A percentile compares a stretch with the other conserved stretches of the same genome.
Conservation (phyloP, 2,888 invertebrate genomes). For the Nemurella pictetii region DNA sequence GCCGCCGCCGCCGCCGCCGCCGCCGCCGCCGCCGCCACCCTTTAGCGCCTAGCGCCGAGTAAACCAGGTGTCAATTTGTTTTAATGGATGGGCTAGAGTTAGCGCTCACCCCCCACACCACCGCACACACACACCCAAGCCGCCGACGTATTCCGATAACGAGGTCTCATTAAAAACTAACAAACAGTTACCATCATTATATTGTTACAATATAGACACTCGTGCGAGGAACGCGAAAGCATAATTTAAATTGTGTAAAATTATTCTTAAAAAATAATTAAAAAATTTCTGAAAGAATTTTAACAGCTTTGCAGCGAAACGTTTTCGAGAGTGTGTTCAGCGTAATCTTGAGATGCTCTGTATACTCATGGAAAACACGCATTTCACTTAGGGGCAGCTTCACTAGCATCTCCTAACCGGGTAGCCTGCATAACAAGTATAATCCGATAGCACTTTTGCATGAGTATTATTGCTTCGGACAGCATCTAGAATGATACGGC, state of each 20-base stretch:
- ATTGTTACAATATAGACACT: background rate
- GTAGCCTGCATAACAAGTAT: background rate
- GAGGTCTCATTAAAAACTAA: constrained; percentile 28
- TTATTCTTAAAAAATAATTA: background rate
- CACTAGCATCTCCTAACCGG: background rate
- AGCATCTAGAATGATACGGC: background rate
- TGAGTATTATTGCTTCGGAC: background rate
- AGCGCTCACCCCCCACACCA: constrained; percentile 3
- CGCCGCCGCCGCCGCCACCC: background rate
- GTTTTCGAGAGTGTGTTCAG: background rate
- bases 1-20: background rate
- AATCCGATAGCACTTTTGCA: background rate
- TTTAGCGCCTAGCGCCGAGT: constrained; percentile 1
- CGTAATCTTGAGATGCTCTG: background rate
- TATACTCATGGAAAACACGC: background rate
- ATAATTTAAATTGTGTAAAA: background rate
- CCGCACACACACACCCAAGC: background rate
- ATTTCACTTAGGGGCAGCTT: background rate
- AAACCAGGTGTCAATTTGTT: constrained; percentile 56
- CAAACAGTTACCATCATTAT: constrained; percentile 24
- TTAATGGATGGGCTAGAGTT: constrained; percentile 51
- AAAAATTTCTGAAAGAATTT: background rate
- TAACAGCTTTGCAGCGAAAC: background rate
- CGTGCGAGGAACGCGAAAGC: background rate
- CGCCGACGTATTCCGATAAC: background rate